phyloP scores from a whole-genome alignment of 2,888 invertebrate genomes.

The Diaphora mendica region DNA sequence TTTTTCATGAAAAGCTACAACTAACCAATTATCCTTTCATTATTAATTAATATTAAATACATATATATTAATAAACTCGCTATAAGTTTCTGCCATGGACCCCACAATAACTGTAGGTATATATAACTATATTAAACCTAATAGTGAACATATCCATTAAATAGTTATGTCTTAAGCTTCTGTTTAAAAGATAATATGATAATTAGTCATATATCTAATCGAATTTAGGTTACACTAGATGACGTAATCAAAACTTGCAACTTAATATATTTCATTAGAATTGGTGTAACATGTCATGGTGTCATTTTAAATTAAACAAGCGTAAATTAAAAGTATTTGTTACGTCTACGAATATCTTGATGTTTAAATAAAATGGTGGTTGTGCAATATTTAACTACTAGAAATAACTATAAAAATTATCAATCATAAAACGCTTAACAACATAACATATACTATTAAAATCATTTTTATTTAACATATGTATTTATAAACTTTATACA shows the following conservation, averaged over 20 bases:
- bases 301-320: constrained; percentile 45
- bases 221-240: constrained; percentile 12
- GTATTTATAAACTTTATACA: too few species aligned
- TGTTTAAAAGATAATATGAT: constrained; percentile 16
- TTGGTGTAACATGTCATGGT: constrained; percentile 47
- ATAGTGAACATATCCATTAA: constrained; percentile 11
- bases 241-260: constrained; percentile 21
- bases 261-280: constrained; percentile 14
- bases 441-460: not conserved
- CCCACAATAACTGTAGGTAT: constrained; percentile 17
- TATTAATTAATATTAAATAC: too few species aligned
- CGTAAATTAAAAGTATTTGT: constrained; percentile 37
- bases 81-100: constrained; percentile 19
- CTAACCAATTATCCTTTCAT: too few species aligned
- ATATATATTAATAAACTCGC: constrained; percentile 20
- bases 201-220: constrained; percentile 12
- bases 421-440: not conserved
- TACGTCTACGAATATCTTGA: constrained; percentile 52
- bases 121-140: constrained; percentile 1
- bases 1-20: too few species aligned
- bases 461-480: not conserved
- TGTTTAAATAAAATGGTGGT: constrained; percentile 23
- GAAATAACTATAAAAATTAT: not conserved
- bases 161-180: constrained; percentile 15
- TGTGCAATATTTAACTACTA: not conserved